Percentiles rank a stretch among this genome's conserved stretches.
Conservation (phyloP, 2,113 vertebrate genomes). For the Typhlomys cinereus region DNA sequence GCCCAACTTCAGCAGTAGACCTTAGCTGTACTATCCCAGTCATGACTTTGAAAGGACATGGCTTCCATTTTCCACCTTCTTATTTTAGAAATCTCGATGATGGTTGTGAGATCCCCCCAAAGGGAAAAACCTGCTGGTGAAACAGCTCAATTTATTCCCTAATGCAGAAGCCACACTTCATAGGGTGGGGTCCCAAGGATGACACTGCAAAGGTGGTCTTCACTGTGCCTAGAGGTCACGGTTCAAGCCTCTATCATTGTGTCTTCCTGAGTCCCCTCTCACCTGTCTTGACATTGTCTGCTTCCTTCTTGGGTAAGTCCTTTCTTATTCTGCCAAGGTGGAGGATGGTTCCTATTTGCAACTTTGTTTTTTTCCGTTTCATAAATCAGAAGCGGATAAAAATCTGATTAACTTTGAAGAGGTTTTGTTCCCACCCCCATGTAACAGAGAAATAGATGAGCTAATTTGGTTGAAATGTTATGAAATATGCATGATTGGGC, state of each 20-base stretch:
- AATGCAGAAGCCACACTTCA: background rate
- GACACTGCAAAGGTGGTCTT: background rate
- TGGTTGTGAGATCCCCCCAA: background rate
- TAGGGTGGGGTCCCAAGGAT: background rate
- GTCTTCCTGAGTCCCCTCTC: conserved; percentile 8
- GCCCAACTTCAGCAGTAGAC: background rate
- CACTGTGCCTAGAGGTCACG: background rate
- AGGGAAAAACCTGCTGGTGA: background rate
- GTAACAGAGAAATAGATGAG: conserved; percentile 72
- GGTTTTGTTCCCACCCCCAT: conserved; percentile 64
- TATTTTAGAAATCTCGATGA: background rate
- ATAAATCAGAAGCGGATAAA: conserved; percentile 60
- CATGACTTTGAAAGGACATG: background rate
- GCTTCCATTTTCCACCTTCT: background rate
- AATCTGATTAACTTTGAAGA: conserved; percentile 72
- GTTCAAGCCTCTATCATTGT: background rate
- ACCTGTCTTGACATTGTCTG: conserved; percentile 53
- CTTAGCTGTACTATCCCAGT: accelerated
- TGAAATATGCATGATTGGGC: conserved; percentile 74
- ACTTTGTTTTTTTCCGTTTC: conserved; percentile 43
- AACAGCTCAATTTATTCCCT: background rate
- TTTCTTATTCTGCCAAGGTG: conserved; percentile 58
- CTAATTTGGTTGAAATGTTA: conserved; percentile 80
- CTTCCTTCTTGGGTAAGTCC: conserved; percentile 44
- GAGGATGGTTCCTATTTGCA: conserved; percentile 66